Base-by-base conservation (phyloP, 1,140 invertebrate species). In the Bathynomus jamesi region DNA sequence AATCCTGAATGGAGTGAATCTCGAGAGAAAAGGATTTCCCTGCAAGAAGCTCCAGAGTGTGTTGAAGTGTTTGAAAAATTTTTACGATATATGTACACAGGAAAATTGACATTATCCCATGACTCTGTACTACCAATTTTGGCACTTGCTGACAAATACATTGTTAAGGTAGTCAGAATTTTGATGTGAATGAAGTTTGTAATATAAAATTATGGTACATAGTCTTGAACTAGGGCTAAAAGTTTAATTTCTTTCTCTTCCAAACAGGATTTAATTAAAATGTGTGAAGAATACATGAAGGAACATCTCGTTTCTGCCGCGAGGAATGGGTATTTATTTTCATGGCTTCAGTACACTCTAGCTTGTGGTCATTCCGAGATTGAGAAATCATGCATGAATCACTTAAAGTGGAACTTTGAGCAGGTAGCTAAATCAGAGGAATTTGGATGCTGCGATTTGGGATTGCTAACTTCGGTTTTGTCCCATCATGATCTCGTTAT, bases 341-440 rank as follows among this genome's bases (percentile, higher is more conserved):
- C 91, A 0, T 97, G 95, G 94, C 85, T 94, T 75, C 92, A 95
- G 78, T 96, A 96, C 79, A 90, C 91, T 3, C 86, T 89, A 64
- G 88, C 90, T 29, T 92, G 93, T 80, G 89, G 89, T 31, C 93
- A 96, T 80, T 83, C 86, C 61, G 85, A 89, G 71, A 88, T 94
- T 28, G 89, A 91, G 30, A 84, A 88, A 82, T 85, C 85, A 1
- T 94, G 91, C 80, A 86, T 90, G 78, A 90, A 93, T 79, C 96
- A 94, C 80, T 87, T 96, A 25, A 93, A 93, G 81, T 94, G 92
- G 90, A 97, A 97, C 83, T 87, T 97, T 74, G 90, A 94, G 80
- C 85, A 89, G 76, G 89, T 95, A 27, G 88, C 91, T 25, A 85
- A 87, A 72, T 90, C 89, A 13, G 83, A 86, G 4, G 92, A 95